Conservation (phyloP, 2,888 invertebrate species). For the Beris morrisii region DNA sequence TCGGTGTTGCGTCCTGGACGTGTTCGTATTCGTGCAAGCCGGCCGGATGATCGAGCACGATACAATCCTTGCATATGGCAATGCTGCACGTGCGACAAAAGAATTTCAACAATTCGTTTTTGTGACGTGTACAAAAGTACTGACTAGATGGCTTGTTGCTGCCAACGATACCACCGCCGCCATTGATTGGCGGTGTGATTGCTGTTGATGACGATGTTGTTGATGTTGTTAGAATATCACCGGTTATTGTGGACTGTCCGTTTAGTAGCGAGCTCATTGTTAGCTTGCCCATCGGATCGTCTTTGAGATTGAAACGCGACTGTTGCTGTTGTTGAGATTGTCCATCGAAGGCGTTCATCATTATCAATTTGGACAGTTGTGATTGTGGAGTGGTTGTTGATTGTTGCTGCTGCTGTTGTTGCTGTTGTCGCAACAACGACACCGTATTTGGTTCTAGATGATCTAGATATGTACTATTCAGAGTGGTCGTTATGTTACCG, state of each 20-base stretch:
- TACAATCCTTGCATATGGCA: constrained; percentile 95
- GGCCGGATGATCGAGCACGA: constrained; percentile 80
- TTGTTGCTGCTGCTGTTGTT: constrained; percentile 42
- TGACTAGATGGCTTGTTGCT: constrained; percentile 46
- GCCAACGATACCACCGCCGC: constrained; percentile 15
- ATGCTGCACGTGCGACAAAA: constrained; percentile 92
- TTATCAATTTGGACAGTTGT: constrained; percentile 51
- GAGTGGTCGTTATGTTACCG: constrained; percentile 41
- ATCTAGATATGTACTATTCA: constrained; percentile 35
- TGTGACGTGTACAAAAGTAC: constrained; percentile 84
- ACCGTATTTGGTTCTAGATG: constrained; percentile 34
- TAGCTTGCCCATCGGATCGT: constrained; percentile 35
- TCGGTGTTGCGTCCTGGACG: constrained; percentile 78
- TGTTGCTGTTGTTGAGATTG: constrained; percentile 31
- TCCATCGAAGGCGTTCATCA: constrained; percentile 37
- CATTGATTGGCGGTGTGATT: constrained; percentile 29
- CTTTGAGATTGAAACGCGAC: constrained; percentile 34
- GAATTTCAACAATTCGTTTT: constrained; percentile 87
- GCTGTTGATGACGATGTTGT: constrained; percentile 33
- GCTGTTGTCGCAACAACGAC: constrained; percentile 42
- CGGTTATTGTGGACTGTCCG: constrained; percentile 20
- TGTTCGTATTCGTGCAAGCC: constrained; percentile 85
- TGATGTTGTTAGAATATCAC: constrained; percentile 40
- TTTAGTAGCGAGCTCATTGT: constrained; percentile 37
- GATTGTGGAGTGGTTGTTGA: constrained; percentile 46